phyloP scores from a whole-genome alignment of 2,888 invertebrate genomes.

The Leistus spinibarbis region DNA sequence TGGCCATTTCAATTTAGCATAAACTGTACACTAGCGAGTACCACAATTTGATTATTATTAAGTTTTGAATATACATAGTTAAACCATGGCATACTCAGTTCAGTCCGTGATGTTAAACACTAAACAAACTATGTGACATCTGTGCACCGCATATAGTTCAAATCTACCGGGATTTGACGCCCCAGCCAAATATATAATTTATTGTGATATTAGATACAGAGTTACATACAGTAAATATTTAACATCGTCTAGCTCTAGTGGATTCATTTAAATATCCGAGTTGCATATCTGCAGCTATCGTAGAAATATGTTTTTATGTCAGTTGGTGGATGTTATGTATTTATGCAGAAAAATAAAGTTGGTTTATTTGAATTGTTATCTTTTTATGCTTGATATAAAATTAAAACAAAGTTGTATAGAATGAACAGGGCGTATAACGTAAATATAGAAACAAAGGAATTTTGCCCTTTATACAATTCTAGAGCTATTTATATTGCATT shows the following conservation, averaged over 20 bases:
- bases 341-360: background rate
- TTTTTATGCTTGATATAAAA: background rate
- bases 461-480: background rate
- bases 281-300: background rate
- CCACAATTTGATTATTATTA: background rate
- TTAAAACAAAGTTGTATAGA: background rate
- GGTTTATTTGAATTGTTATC: background rate
- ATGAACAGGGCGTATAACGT: background rate
- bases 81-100: background rate
- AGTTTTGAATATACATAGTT: background rate
- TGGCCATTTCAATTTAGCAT: background rate
- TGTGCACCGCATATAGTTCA: background rate
- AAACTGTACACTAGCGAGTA: background rate
- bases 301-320: background rate
- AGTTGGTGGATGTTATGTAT: background rate
- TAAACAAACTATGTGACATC: background rate
- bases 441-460: background rate
- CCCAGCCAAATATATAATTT: background rate
- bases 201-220: background rate
- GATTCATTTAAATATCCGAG: background rate
- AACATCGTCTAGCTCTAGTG: background rate
- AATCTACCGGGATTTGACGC: background rate
- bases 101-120: background rate
- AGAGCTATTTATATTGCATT: too few species aligned
- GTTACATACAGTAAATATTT: background rate